Evolutionary conservation across 2,113 vertebrate genomes (phyloP).

Genomic region (Perca schrenkii): DNA sequence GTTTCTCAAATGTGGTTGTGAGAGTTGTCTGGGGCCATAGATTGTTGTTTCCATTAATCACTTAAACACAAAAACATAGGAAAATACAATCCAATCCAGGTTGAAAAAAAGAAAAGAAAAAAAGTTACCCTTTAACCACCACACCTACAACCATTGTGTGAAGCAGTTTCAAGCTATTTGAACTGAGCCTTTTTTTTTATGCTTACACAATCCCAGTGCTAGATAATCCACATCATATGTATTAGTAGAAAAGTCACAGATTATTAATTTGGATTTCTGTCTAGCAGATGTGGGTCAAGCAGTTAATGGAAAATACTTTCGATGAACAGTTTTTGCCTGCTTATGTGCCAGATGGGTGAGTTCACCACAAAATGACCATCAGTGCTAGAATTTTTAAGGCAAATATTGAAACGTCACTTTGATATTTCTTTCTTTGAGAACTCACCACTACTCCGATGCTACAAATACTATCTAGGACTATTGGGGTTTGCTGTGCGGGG

Average conservation of each 20-base stretch:
- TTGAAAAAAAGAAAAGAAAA: too few species aligned
- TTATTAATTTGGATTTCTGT: conserved; percentile 8
- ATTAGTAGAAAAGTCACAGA: conserved; percentile 19
- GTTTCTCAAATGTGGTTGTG: too few species aligned
- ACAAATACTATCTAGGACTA: neutral
- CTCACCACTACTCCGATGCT: neutral
- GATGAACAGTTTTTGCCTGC: conserved; percentile 3
- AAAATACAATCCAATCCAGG: too few species aligned
- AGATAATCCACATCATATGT: conserved; percentile 41
- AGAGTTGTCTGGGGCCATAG: too few species aligned
- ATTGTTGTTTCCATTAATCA: too few species aligned
- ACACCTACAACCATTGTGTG: neutral
- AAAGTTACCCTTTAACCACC: neutral
- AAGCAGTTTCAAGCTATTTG: neutral
- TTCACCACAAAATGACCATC: neutral
- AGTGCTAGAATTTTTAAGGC: neutral
- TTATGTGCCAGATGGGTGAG: conserved; percentile 9
- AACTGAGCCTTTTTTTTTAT: conserved; percentile 23
- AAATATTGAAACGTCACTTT: neutral
- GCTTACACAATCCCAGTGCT: conserved; percentile 4
- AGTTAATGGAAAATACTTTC: conserved; percentile 31
- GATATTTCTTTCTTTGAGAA: neutral
- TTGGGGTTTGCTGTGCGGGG: neutral
- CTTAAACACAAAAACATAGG: too few species aligned
- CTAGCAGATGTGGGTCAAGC: conserved; percentile 5